Evolutionary conservation across 2,888 invertebrate genomes (phyloP), one percentile per base, ranked within the genome.

Genomic region (Rhagonycha lutea): DNA sequence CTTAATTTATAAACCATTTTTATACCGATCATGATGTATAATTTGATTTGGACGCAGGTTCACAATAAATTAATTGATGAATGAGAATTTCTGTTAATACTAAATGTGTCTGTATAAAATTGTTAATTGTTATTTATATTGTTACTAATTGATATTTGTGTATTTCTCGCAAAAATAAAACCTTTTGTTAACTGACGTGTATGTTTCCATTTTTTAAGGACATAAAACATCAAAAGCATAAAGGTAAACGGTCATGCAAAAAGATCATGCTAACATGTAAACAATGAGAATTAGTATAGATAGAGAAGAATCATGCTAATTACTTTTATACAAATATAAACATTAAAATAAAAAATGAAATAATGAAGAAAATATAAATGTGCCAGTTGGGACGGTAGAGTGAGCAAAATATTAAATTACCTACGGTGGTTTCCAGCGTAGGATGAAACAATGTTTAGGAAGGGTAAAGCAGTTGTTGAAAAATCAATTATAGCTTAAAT

Each of bases 321-420:
- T 23, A 24, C 4, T 24, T 61, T 60, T 14, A 23, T 32, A 69
- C 23, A 24, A 26, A 10, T 69, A 69, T 14, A 69, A 18, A 73
- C 61, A 62, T 62, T 24, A 73, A 67, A 67, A 65, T 26, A 61
- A 71, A 73, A 73, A 72, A 29, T 68, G 73, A 70, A 72, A 63
- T 26, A 69, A 69, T 63, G 28, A 32, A 65, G 26, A 28, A 73
- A 73, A 83, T 80, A 83, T 69, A 83, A 78, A 86, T 89, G 90
- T 90, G 90, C 90, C 90, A 90, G 89, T 90, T 89, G 90, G 90
- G 89, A 90, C 89, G 89, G 63, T 65, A 65, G 88, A 86, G 82
- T 81, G 82, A 85, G 84, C 82, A 83, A 81, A 80, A 78, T 77
- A 68, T 80, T 84, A 65, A 84, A 83, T 83, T 85, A 85, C 86